Evolutionary conservation across 2,888 invertebrate genomes (phyloP), one percentile per base, ranked within the genome.

Genomic region (Mythimna pallens): DNA sequence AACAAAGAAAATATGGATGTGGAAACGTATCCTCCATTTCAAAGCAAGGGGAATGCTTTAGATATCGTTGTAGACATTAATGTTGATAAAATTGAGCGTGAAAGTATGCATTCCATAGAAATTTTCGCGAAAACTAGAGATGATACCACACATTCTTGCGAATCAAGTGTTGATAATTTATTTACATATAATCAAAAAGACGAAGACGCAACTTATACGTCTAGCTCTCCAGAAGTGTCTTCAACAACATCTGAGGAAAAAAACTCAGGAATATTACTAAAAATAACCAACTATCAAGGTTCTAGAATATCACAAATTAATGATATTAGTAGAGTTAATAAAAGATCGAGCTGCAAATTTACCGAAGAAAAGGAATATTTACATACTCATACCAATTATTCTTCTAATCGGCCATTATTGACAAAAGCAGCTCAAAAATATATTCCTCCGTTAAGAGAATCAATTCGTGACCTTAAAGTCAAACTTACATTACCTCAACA

Each of bases 381-480:
- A 68, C 89, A 87, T 80, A 86, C 89, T 57, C 88, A 89, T 79
- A 82, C 88, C 63, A 89, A 86, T 79, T 89, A 90, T 73, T 73
- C 89, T 64, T 84, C 87, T 52, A 87, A 89, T 81, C 88, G 94
- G 76, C 95, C 94, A 43, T 89, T 96, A 76, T 89, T 96, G 65
- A 96, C 96, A 54, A 96, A 96, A 90, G 96, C 93, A 67, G 96
- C 96, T 69, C 95, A 96, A 90, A 96, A 96, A 91, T 96, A 96
- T 86, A 96, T 96, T 87, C 96, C 96, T 67, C 96, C 96, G 8
- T 81, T 95, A 78, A 94, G 92, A 89, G 94, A 94, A 85, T 88
- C 92, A 34, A 90, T 93, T 67, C 88, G 89, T 62, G 94, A 96
- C 85, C 90, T 96, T 52, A 96, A 95, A 92, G 92, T 96, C 55